phyloP scores from a whole-genome alignment of 2,888 invertebrate genomes.

The Frankliniella intonsa region DNA sequence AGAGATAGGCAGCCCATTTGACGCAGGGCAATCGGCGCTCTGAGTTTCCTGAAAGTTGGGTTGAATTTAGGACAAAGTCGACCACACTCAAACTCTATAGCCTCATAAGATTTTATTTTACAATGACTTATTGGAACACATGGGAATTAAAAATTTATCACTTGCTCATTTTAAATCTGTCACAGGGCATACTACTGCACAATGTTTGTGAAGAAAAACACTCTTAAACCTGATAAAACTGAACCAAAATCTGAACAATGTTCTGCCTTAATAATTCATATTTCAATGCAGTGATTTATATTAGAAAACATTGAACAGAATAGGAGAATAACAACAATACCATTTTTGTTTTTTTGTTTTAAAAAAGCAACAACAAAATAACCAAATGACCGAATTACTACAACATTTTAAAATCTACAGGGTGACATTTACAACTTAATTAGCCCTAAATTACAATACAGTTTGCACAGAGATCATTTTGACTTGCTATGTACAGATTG shows the following conservation, averaged over 20 bases:
- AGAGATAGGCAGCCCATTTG: too few relatives aligned
- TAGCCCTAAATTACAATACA: not conserved
- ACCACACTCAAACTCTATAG: too few relatives aligned
- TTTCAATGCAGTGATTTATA: not conserved
- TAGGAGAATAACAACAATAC: not conserved
- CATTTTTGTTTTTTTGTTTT: not conserved
- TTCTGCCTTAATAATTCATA: not conserved
- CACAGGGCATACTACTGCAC: not conserved
- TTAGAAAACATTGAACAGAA: not conserved
- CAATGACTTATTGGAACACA: conserved; percentile 13
- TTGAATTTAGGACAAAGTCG: too few relatives aligned
- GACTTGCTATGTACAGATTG: not conserved
- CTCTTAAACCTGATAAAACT: not conserved
- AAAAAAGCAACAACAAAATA: conserved; percentile 1
- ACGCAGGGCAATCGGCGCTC: too few relatives aligned
- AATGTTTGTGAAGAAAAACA: not conserved
- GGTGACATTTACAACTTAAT: conserved; percentile 7
- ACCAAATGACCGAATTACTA: not conserved
- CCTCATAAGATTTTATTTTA: too few relatives aligned
- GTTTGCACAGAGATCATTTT: conserved; percentile 15
- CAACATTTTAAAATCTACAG: not conserved
- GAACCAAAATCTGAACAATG: not conserved
- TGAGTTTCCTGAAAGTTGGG: too few relatives aligned
- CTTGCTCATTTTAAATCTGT: not conserved
- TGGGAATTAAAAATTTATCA: not conserved